Evolutionary conservation across 2,113 vertebrate genomes (phyloP).

Genomic region (Barnardius zonarius): DNA sequence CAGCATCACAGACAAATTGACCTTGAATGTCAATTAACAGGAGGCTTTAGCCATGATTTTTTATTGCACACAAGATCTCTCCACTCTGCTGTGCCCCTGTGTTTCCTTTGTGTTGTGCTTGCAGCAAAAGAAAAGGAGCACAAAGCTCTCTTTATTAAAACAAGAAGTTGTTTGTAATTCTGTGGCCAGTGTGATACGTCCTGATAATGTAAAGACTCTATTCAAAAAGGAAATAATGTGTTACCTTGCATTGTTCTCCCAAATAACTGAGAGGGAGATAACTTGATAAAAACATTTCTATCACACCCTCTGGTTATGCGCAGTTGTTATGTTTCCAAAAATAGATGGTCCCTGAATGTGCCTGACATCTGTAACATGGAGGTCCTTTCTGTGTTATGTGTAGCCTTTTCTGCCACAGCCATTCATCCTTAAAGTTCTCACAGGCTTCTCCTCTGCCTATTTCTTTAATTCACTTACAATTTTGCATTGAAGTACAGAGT

Average conservation of each 20-base stretch:
- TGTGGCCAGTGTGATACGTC: slow-evolving; percentile 2
- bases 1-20: not conserved
- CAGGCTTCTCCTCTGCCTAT: not conserved
- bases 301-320: slow-evolving; percentile 1
- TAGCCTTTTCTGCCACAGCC: not conserved
- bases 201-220: slow-evolving; percentile 10
- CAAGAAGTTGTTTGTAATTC: slow-evolving; percentile 3
- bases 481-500: not conserved
- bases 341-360: not conserved
- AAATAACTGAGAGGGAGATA: not conserved
- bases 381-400: not conserved
- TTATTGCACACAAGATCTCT: not conserved
- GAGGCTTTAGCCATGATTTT: not conserved
- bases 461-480: not conserved
- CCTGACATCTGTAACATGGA: not conserved
- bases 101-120: slow-evolving; percentile 12
- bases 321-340: slow-evolving; percentile 26
- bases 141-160: not conserved
- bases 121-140: not conserved
- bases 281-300: slow-evolving; percentile 24
- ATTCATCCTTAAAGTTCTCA: not conserved
- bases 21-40: not conserved
- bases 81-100: not conserved
- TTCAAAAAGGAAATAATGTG: slow-evolving; percentile 42
- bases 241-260: slow-evolving; percentile 45